These are phyloP conservation scores for Epinephelus lanceolatus DNA, from an alignment of 2,113 vertebrate genomes.

Conservation along the genomic window DNA sequence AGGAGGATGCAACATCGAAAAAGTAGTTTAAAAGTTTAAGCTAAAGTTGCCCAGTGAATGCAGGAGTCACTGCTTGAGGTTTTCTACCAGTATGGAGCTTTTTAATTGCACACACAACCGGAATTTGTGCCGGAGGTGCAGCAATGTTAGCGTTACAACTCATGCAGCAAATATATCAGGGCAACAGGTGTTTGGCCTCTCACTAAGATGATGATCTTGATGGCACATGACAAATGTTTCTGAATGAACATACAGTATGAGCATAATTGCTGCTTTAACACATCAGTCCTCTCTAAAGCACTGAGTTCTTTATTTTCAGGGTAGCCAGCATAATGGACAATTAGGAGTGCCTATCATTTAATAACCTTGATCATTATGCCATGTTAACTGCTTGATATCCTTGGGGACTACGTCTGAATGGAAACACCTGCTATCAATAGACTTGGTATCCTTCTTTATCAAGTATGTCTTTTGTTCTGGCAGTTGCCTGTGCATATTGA, in stretches of 20 bases:
- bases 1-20: background rate
- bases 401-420: constrained; percentile 9
- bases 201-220: background rate
- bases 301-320: constrained; percentile 2
- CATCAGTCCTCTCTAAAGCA: background rate
- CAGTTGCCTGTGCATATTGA: background rate
- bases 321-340: constrained; percentile 17
- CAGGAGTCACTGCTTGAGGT: background rate
- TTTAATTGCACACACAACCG: background rate
- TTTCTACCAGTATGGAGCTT: background rate
- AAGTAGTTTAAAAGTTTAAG: background rate
- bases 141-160: background rate
- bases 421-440: constrained; percentile 34
- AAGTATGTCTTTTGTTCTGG: constrained; percentile 22
- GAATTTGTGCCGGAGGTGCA: too few relatives aligned
- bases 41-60: background rate
- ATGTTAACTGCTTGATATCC: constrained; percentile 41
- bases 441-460: background rate
- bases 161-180: background rate
- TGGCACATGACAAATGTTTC: background rate
- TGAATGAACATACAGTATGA: background rate
- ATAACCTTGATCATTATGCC: constrained; percentile 30
- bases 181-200: background rate
- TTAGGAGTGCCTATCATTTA: constrained; percentile 22
- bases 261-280: background rate